Evolutionary conservation across 1,140 invertebrate species (phyloP).

Genomic region (Pogonomyrmex californicus): DNA sequence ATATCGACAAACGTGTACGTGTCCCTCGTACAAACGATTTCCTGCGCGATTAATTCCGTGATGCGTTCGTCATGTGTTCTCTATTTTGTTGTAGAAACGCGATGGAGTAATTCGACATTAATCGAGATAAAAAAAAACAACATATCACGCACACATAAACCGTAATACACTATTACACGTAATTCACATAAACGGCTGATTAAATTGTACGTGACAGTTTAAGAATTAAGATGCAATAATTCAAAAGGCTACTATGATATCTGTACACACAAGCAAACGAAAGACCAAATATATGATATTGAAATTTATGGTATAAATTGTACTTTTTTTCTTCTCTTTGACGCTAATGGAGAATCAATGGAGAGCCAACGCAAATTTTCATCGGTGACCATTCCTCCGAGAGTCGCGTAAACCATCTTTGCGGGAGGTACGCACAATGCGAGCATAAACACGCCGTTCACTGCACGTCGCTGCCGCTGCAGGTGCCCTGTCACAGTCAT

Average conservation of each 20-base stretch:
- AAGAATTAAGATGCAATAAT: background rate
- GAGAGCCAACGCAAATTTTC: background rate
- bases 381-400: background rate
- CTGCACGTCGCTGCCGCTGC: constrained; percentile 22
- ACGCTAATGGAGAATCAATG: background rate
- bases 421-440: constrained; percentile 11
- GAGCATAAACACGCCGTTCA: constrained; percentile 40
- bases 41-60: background rate
- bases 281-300: background rate
- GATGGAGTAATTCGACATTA: background rate
- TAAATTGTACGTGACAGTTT: background rate
- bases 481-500: constrained; percentile 71
- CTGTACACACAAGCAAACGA: background rate
- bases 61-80: background rate
- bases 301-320: background rate
- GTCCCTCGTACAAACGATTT: constrained; percentile 38
- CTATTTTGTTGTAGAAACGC: background rate
- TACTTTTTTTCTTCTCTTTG: background rate
- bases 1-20: constrained; percentile 15
- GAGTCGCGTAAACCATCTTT: constrained; percentile 10
- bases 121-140: background rate
- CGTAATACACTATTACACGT: too few relatives aligned
- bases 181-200: background rate
- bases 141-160: background rate
- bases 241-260: background rate